Base-by-base conservation (phyloP, 2,888 invertebrate species). In the Theodoxus fluviatilis region DNA sequence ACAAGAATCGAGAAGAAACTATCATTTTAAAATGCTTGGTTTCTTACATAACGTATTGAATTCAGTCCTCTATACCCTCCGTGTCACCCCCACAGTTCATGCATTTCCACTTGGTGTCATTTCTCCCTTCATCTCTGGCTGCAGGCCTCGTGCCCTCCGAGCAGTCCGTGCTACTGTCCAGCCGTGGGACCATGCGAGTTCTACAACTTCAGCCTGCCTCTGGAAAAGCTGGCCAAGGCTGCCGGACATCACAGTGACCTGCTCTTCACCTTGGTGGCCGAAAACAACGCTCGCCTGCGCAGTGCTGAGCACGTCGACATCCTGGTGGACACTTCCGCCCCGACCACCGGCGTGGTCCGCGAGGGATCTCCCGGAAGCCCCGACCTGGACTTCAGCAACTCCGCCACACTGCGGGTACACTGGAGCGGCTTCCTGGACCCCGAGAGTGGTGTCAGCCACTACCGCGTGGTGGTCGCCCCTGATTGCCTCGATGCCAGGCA, bases 381-480 rank as follows among this genome's bases (percentile, higher is more conserved):
- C 6, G 76, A 76, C 31, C 47, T 74, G 12, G 75, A 74, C 63
- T 75, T 71, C 66, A 71, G 69, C 40, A 63, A 65, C 31, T 52
- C 64, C 2, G 61, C 28, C 22, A n/a, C 28, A 9, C 9, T 73
- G 0, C 43, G 28, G 3, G 64, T 69, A 9, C 63, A 69, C 52
- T 73, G 71, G 73, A 38, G 55, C 2, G 75, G 75, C 18, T 75
- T 75, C 64, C 33, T 73, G 38, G 75, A 75, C 38, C 73, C 73
- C 18, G 75, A 75, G 38, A 73, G 73, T 65, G 75, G 72, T 6
- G 73, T 75, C 12, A 64, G 47, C 12, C 52, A 64, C 12, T 75
- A 72, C 59, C 49, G 64, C 18, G 63, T 73, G 2, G 73, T 63
- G 6, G 22, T 72, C 15, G 49, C 68, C 31, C 9, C 18, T 0